Evolutionary conservation across 2,888 invertebrate genomes (phyloP).

Genomic region (Cheiracanthium punctorium): DNA sequence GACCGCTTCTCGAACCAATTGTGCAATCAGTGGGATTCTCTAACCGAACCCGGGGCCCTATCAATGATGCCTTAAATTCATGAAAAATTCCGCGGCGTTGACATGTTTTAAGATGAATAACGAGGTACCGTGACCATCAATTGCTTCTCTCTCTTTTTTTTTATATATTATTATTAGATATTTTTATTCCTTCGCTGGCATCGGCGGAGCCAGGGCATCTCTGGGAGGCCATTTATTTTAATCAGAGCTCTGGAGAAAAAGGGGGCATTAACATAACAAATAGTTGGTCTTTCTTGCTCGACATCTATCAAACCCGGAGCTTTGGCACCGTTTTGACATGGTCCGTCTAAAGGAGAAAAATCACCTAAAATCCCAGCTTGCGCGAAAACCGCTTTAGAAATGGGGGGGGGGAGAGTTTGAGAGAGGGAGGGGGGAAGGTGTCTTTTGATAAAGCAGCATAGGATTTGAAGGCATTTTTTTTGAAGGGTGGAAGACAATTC

Average conservation of each 20-base stretch:
- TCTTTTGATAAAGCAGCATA: slow-evolving; percentile 50
- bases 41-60: background rate
- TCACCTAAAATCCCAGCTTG: slow-evolving; percentile 52
- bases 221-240: slow-evolving; percentile 60
- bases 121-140: slow-evolving; percentile 57
- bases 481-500: slow-evolving; percentile 33
- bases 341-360: slow-evolving; percentile 60
- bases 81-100: slow-evolving; percentile 26
- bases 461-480: slow-evolving; percentile 30
- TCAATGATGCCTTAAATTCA: background rate
- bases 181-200: no score
- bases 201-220: slow-evolving; percentile 56
- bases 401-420: slow-evolving; percentile 9
- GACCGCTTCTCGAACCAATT: background rate
- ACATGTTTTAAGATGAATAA: slow-evolving; percentile 54
- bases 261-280: slow-evolving; percentile 68
- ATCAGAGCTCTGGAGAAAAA: slow-evolving; percentile 39
- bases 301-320: slow-evolving; percentile 47
- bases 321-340: slow-evolving; percentile 67
- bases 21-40: background rate
- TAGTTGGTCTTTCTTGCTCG: slow-evolving; percentile 55
- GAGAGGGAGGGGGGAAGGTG: slow-evolving; percentile 1
- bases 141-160: slow-evolving; percentile 52
- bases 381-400: slow-evolving; percentile 60
- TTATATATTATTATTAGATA: no score